Evolutionary conservation across 2,888 invertebrate genomes (phyloP), one percentile per base, ranked within the genome.

Genomic region (Chrysomela aeneicollis): DNA sequence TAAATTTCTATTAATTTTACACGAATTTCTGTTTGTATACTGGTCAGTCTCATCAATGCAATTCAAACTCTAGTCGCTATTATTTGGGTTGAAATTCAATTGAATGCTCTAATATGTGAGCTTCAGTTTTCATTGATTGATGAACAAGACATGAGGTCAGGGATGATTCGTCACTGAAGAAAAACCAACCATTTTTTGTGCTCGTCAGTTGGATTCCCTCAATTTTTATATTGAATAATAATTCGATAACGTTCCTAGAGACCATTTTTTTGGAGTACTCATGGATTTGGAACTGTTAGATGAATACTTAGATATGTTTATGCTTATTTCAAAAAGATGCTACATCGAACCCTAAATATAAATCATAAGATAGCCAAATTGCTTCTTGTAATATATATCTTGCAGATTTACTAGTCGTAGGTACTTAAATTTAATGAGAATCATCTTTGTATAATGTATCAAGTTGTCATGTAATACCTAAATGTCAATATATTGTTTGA

Each of bases 381-480:
- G 57, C 57, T 57, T 12, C 35, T 22, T 22, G 57, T 46, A 37
- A 47, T 19, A 49, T 49, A 49, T 53, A 46, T 47, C 37, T 54
- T 54, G 55, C 59, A 59, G 50, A 50, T 64, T 59, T 64, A 37
- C 59, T 63, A 63, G 59, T 63, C 59, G 49, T 62, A 62, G 57
- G 57, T 64, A 64, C 59, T 59, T 64, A 59, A 54, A 54, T 52
- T 32, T 52, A 52, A 52, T 46, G 46, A 26, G 46, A 57, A 55
- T 21, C 6, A 37, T 21, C 21, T 30, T 19, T 57, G 22, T 57
- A 9, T 46, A 22, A 57, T 42, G 42, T 42, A 42, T 42, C 42
- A 42, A 42, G n/a, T 15, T 42, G 8, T 42, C 42, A 42, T 42
- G 42, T 42, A 42, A 42, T 42, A 10, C 9, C 42, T 42, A 15